Percentiles rank a stretch among this genome's conserved stretches.
phyloP scores from a whole-genome alignment of 2,113 vertebrate species.

The Notarius quadriscutis region DNA sequence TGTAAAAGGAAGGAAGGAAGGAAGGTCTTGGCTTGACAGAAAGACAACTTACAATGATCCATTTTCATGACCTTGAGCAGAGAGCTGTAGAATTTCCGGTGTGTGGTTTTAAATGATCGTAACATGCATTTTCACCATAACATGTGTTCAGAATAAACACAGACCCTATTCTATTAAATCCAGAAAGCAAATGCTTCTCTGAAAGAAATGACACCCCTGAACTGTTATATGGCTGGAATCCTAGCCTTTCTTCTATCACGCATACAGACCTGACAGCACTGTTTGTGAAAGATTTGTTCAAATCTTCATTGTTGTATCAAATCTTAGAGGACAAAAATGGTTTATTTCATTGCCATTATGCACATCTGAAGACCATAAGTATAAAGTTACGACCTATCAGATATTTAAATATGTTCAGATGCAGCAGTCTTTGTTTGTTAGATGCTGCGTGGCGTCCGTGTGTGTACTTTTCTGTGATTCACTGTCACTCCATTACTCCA shows the following conservation, averaged over 20 bases:
- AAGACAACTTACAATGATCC: background rate
- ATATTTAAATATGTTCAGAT: background rate
- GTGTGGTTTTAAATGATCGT: background rate
- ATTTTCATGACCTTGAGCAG: background rate
- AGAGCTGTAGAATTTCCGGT: background rate
- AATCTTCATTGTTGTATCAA: too few species aligned
- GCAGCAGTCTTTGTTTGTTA: background rate
- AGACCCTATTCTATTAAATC: background rate
- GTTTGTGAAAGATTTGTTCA: too few species aligned
- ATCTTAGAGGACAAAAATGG: too few species aligned
- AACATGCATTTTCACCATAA: background rate
- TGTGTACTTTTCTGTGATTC: constrained; percentile 44
- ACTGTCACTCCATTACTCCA: constrained; percentile 47
- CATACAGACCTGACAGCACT: too few species aligned
- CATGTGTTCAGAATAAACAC: background rate
- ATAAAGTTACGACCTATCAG: background rate
- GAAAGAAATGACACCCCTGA: background rate
- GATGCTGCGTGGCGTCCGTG: background rate
- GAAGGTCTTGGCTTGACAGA: background rate
- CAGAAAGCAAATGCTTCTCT: background rate
- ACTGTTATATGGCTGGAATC: background rate
- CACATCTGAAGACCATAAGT: too few species aligned
- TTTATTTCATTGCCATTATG: too few species aligned
- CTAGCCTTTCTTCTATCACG: too few species aligned
- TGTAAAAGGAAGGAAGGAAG: background rate